Base-by-base conservation (phyloP, 2,888 invertebrate species). In the Trichogramma dendrolimi region DNA sequence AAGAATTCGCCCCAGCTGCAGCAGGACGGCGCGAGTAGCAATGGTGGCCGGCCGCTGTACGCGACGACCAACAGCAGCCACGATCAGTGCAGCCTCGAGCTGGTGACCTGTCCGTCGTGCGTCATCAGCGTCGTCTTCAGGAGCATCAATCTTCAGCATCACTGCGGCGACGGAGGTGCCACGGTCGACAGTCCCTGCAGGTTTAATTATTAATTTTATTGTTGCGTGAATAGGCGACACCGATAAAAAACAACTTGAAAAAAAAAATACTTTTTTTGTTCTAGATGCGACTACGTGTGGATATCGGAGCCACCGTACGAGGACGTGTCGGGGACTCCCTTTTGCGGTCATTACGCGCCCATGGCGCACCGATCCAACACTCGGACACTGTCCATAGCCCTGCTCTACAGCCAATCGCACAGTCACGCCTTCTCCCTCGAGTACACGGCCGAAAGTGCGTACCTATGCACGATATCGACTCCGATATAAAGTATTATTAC, bases 71-170 rank as follows among this genome's bases (percentile, higher is more conserved):
- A 78, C 61, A 75, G 76, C 64, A 78, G 78, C 4, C 76, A 79
- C 67, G 81, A 83, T 64, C 83, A 84, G 68, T 88, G 88, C 72
- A 84, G 83, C 66, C 77, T 87, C 59, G 88, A 88, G 75, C 79
- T 89, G 66, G 84, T 88, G 49, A 87, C 88, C 4, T 89, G 89
- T 72, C 86, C 89, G 1, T 86, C 87, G 14, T 89, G 89, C 72
- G 82, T 88, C 55, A 83, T 86, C 60, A 77, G 79, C 46, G 73
- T 85, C 50, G 81, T 80, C 51, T 83, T 86, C 69, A 81, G 79
- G 73, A 81, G 73, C 10, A 71, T 82, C 11, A 74, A 77, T 51
- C 71, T 82, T 61, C 74, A 78, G 38, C 79, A 80, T 58, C 75
- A 78, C 38, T 79, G 79, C 69, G 73, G 73, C 46, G 77, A 78